Conservation (phyloP, 2,113 vertebrate species). For the Pardalotus punctatus region DNA sequence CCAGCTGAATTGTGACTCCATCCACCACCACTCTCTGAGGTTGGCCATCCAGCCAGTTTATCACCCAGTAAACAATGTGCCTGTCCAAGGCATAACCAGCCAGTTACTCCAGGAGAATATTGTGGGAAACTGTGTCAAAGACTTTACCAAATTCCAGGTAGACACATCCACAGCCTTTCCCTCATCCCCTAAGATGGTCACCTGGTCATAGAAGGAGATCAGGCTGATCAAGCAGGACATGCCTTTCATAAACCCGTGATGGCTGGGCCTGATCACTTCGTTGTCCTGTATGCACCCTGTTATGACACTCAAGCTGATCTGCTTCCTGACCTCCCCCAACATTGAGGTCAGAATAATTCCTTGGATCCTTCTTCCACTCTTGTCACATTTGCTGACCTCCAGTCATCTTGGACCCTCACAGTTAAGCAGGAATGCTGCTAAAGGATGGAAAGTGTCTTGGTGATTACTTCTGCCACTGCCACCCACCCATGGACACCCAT, state of each 20-base stretch:
- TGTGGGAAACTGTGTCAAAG: background rate
- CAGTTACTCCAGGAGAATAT: background rate
- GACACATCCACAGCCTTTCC: background rate
- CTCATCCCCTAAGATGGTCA: background rate
- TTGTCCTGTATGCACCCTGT: background rate
- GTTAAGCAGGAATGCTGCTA: background rate
- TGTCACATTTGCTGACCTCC: background rate
- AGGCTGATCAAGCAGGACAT: background rate
- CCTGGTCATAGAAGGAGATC: background rate
- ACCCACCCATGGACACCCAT: accelerated
- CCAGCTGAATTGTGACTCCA: background rate
- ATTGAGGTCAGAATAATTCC: background rate
- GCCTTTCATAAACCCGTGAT: background rate
- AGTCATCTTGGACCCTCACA: background rate
- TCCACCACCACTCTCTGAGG: background rate
- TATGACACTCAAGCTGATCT: background rate
- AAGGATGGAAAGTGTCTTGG: background rate
- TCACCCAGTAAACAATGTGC: background rate
- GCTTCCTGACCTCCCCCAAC: background rate
- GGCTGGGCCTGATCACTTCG: background rate
- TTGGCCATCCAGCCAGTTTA: background rate
- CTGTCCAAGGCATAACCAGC: background rate
- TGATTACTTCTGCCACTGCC: background rate
- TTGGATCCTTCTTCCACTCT: background rate
- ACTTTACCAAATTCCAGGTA: background rate